Evolutionary conservation across 2,113 vertebrate genomes (phyloP).

Genomic region (Salvelinus sp.): DNA sequence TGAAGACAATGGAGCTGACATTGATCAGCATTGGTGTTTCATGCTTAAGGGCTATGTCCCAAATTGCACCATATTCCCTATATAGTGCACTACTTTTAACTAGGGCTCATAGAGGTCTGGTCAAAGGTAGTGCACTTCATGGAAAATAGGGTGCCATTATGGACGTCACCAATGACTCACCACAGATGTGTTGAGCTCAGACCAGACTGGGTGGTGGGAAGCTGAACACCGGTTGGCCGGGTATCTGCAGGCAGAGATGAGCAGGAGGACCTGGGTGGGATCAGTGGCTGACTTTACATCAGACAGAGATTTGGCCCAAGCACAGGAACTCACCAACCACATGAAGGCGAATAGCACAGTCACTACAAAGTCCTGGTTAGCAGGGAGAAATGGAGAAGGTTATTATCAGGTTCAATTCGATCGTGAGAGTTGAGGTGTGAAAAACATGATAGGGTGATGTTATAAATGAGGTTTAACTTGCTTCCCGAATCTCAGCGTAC

Average conservation of each 20-base stretch:
- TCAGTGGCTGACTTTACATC: slow-evolving; percentile 89
- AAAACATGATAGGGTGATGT: too few species aligned
- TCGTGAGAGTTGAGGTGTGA: too few species aligned
- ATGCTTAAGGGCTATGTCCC: too few species aligned
- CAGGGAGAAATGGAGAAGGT: slow-evolving; percentile 2
- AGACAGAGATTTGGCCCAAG: slow-evolving; percentile 92
- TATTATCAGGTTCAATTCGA: neutral
- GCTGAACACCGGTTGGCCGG: slow-evolving; percentile 85
- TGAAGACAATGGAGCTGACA: too few species aligned
- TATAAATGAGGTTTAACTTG: too few species aligned
- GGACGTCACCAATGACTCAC: slow-evolving; percentile 69
- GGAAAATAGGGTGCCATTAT: too few species aligned
- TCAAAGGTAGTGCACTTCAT: too few species aligned
- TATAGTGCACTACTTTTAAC: too few species aligned
- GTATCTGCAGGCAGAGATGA: slow-evolving; percentile 92
- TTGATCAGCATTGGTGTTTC: too few species aligned
- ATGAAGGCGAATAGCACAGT: slow-evolving; percentile 90
- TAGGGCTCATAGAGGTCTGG: too few species aligned
- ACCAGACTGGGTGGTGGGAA: slow-evolving; percentile 87
- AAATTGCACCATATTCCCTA: too few species aligned
- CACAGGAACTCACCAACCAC: slow-evolving; percentile 93
- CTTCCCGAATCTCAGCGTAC: too few species aligned
- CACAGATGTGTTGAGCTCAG: slow-evolving; percentile 90
- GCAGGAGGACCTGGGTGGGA: slow-evolving; percentile 84
- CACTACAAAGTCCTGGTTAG: slow-evolving; percentile 89